These are phyloP conservation scores for Myiotriccus ornatus DNA, from an alignment of 2,797 vertebrate genomes.

Conservation along the genomic window DNA sequence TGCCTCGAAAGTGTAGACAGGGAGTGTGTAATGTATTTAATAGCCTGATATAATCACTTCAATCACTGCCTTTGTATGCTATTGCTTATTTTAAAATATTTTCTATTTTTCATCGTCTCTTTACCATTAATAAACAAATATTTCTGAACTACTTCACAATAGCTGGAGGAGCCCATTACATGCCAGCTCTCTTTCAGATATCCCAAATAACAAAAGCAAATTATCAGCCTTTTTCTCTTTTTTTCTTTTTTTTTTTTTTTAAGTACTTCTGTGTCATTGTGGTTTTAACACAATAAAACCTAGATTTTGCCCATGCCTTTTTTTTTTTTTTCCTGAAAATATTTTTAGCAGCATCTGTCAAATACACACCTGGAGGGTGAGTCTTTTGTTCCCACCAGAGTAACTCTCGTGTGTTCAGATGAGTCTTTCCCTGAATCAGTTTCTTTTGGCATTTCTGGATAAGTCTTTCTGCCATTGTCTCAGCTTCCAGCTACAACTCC, in stretches of 20 bases:
- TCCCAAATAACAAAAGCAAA: background rate
- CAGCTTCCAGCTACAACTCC: conserved; percentile 16
- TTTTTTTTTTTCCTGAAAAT: background rate
- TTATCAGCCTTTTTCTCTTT: background rate
- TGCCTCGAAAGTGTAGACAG: background rate
- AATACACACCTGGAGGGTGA: conserved; percentile 6
- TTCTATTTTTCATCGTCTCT: background rate
- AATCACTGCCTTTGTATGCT: background rate
- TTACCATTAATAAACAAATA: background rate
- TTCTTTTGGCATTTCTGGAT: conserved; percentile 18
- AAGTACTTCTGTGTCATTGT: background rate
- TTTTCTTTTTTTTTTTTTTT: background rate
- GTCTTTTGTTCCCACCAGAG: conserved; percentile 39
- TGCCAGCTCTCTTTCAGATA: background rate
- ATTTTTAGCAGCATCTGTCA: conserved; percentile 54
- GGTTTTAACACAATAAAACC: background rate
- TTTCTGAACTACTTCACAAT: background rate
- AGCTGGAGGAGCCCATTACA: background rate
- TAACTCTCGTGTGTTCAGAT: conserved; percentile 20
- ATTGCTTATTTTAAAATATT: background rate
- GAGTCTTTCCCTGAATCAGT: background rate
- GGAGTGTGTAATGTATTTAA: background rate
- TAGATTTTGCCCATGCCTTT: background rate
- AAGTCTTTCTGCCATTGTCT: conserved; percentile 12
- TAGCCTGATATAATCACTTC: background rate